Percentiles rank a stretch among this genome's conserved stretches.
These are phyloP conservation scores for Orius laevigatus DNA, from an alignment of 1,140 invertebrate genomes.

Conservation along the genomic window DNA sequence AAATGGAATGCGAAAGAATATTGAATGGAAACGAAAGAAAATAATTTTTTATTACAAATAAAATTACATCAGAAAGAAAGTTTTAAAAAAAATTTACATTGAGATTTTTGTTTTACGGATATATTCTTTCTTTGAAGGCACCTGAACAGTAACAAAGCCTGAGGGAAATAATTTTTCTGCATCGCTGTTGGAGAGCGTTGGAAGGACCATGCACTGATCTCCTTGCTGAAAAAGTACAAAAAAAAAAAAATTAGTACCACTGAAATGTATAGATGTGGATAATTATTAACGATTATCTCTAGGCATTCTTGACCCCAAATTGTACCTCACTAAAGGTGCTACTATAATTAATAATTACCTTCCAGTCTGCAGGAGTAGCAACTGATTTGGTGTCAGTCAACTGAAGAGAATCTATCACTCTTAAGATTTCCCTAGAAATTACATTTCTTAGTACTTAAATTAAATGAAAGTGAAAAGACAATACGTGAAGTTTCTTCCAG, in stretches of 20 bases:
- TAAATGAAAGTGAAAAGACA: constrained; percentile 25
- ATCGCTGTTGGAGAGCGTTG: constrained; percentile 52
- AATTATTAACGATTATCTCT: background rate
- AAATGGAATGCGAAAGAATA: too few species aligned
- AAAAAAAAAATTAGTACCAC: constrained; percentile 10
- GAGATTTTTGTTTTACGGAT: constrained; percentile 31
- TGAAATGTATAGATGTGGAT: constrained; percentile 11
- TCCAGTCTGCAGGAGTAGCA: constrained; percentile 79
- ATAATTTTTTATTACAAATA: too few species aligned
- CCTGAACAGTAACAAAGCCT: constrained; percentile 42
- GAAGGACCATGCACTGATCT: constrained; percentile 67
- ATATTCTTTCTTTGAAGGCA: constrained; percentile 69
- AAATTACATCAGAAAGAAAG: too few species aligned
- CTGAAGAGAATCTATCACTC: constrained; percentile 77
- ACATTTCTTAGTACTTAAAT: background rate
- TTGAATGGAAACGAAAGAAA: too few species aligned
- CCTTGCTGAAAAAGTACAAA: constrained; percentile 41
- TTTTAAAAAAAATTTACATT: background rate
- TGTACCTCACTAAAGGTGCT: background rate
- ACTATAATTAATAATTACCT: constrained; percentile 32
- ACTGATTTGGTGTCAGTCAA: constrained; percentile 49
- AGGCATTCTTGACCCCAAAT: background rate
- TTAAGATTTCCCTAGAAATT: constrained; percentile 66
- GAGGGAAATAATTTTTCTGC: constrained; percentile 52
- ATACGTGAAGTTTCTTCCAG: constrained; percentile 82